Evolutionary conservation across 2,888 invertebrate genomes (phyloP).

Genomic region (Monochamus alternatus): DNA sequence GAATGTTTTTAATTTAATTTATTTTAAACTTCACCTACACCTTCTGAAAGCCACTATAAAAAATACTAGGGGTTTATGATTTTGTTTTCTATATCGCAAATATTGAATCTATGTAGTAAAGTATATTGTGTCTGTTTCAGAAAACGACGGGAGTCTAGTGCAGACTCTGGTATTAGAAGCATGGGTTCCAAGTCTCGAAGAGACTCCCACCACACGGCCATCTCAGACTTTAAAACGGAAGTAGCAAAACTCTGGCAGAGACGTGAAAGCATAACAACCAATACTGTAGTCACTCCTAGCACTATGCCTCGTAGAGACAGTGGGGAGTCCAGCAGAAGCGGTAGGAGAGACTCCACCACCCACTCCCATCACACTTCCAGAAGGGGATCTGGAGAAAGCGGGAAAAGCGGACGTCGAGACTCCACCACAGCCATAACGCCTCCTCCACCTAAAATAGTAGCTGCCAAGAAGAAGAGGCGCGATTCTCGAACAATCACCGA

Average conservation of each 20-base stretch:
- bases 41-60: background rate
- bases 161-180: conserved; percentile 86
- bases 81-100: too few relatives aligned
- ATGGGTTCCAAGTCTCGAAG: conserved; percentile 81
- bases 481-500: conserved; percentile 74
- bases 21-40: background rate
- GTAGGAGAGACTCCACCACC: conserved; percentile 78
- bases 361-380: conserved; percentile 73
- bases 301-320: conserved; percentile 53
- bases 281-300: conserved; percentile 70
- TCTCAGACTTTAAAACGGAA: conserved; percentile 81
- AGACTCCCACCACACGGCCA: conserved; percentile 79
- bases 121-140: conserved; percentile 61
- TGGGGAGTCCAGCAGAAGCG: conserved; percentile 73
- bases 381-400: conserved; percentile 81
- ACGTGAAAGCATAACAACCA: conserved; percentile 76
- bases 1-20: background rate
- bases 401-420: conserved; percentile 78
- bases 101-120: too few relatives aligned
- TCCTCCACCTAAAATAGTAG: conserved; percentile 75
- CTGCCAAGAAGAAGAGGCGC: conserved; percentile 76
- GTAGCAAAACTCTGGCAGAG: conserved; percentile 82
- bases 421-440: conserved; percentile 76
- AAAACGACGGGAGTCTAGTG: conserved; percentile 90
- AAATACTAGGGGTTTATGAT: too few relatives aligned